phyloP scores from a whole-genome alignment of 2,797 vertebrate species.

The Heteromormyrus szaboi region DNA sequence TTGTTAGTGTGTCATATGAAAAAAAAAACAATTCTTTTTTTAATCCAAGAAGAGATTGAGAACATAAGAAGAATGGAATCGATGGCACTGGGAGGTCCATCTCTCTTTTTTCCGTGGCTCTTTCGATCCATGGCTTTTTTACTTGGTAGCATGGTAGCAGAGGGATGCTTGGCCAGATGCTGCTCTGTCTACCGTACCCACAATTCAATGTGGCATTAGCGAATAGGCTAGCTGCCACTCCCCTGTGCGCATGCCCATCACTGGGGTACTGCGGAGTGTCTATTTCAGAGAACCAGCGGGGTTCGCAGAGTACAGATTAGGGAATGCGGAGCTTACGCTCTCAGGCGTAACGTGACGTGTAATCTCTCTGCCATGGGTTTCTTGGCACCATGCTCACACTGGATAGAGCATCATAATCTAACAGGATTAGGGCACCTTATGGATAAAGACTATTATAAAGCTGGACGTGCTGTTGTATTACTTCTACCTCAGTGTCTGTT shows the following conservation, averaged over 20 bases:
- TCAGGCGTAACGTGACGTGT: not conserved
- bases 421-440: not conserved
- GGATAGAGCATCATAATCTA: not conserved
- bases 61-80: not conserved
- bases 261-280: not conserved
- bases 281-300: not conserved
- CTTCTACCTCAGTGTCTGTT: not conserved
- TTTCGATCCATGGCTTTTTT: not conserved
- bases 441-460: constrained; percentile 2
- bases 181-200: not conserved
- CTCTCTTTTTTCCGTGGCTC: not conserved
- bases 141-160: not conserved
- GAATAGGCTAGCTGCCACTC: not conserved
- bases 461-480: not conserved
- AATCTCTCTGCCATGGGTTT: not conserved
- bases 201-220: not conserved
- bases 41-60: not conserved
- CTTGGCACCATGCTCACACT: not conserved
- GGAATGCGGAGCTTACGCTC: not conserved
- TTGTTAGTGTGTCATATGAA: not conserved
- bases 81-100: not conserved
- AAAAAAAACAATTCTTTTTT: not conserved
- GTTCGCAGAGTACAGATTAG: not conserved
- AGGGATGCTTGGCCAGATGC: not conserved
- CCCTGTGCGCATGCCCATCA: not conserved